These are phyloP conservation scores for Caenorhabditis sinica DNA, from an alignment of 2,888 invertebrate genomes.

Conservation along the genomic window DNA sequence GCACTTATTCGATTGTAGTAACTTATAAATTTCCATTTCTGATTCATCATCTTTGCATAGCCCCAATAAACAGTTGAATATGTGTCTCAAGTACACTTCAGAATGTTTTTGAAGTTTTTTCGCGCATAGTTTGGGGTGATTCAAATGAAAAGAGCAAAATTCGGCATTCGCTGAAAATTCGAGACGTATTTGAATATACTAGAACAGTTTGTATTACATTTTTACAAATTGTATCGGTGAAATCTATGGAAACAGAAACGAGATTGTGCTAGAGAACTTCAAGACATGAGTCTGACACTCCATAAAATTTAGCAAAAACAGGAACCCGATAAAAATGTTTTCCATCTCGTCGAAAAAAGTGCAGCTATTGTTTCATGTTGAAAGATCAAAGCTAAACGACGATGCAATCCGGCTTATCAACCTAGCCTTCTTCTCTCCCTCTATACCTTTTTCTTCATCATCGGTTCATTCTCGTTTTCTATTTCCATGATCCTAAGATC, in stretches of 20 bases:
- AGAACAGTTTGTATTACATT: neutral
- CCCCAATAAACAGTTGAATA: constrained; percentile 43
- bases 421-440: constrained; percentile 18
- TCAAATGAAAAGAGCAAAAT: constrained; percentile 6
- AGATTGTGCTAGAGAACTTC: neutral
- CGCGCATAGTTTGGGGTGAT: neutral
- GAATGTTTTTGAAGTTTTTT: constrained; percentile 23
- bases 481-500: constrained; percentile 49
- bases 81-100: constrained; percentile 46
- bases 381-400: constrained; percentile 61
- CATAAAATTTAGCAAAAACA: neutral
- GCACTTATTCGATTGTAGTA: constrained; percentile 58
- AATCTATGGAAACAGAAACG: neutral
- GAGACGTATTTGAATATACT: too few species aligned
- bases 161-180: neutral
- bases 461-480: constrained; percentile 49
- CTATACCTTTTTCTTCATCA: constrained; percentile 45
- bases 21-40: constrained; percentile 44
- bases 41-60: constrained; percentile 11
- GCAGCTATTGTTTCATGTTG: constrained; percentile 9
- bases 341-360: neutral
- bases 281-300: too few species aligned
- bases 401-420: constrained; percentile 48
- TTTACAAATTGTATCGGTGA: neutral
- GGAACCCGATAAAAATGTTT: neutral